Evolutionary conservation across 2,797 vertebrate genomes (phyloP).

Genomic region (Dendrocincla fuliginosa): DNA sequence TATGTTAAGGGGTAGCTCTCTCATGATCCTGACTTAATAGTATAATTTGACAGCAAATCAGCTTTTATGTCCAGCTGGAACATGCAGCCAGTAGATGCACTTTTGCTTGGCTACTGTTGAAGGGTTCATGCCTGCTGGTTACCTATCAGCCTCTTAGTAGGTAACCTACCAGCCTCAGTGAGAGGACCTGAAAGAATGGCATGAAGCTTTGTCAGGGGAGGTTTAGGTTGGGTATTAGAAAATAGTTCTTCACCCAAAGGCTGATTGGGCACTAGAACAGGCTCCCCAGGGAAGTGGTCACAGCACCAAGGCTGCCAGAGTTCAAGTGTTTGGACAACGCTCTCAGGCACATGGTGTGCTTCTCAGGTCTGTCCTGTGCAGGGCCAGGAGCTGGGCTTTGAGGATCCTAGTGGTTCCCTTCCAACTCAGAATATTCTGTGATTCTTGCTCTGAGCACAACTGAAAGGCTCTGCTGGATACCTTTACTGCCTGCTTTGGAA

Average conservation of each 20-base stretch:
- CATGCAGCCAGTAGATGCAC: not conserved
- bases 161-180: not conserved
- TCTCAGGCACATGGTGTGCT: not conserved
- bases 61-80: not conserved
- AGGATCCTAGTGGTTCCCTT: not conserved
- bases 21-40: conserved; percentile 21
- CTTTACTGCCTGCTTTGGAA: not conserved
- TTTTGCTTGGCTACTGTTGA: not conserved
- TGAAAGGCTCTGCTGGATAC: not conserved
- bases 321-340: not conserved
- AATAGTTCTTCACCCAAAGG: not conserved
- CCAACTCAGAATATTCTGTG: not conserved
- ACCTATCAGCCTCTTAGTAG: not conserved
- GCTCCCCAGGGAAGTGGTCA: not conserved
- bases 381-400: not conserved
- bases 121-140: not conserved
- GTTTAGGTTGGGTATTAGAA: not conserved
- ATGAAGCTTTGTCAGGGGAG: not conserved
- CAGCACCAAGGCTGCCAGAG: not conserved
- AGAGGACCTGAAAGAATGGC: not conserved
- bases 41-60: conserved; percentile 3
- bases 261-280: not conserved
- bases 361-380: not conserved
- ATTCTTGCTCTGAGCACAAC: not conserved
- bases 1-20: not conserved